Conservation (phyloP, 2,888 invertebrate species). For the Saturnia pavonia region DNA sequence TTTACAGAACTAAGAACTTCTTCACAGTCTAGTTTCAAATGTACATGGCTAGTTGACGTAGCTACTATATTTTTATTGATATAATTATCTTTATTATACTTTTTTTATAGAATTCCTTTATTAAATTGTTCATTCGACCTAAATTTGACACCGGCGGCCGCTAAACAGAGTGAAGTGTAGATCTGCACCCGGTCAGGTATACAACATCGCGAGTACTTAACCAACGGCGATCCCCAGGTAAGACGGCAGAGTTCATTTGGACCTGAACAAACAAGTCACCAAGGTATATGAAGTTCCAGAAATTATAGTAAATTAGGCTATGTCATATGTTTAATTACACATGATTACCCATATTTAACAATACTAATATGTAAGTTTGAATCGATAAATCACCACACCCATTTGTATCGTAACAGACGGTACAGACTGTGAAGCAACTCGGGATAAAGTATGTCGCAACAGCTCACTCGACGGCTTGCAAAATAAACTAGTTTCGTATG, state of each 20-base stretch:
- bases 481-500: constrained; percentile 22
- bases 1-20: not conserved
- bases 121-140: too few species aligned
- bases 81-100: not conserved
- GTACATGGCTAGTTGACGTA: not conserved
- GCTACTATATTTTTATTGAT: not conserved
- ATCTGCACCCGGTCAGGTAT: too few species aligned
- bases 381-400: not conserved
- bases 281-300: too few species aligned
- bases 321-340: too few species aligned
- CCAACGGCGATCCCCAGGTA: too few species aligned
- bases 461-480: constrained; percentile 18
- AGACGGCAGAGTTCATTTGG: too few species aligned
- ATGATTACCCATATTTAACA: too few species aligned
- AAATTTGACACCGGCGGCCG: too few species aligned
- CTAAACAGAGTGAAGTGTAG: too few species aligned
- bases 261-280: too few species aligned
- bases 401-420: constrained; percentile 11
- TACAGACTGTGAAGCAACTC: constrained; percentile 9
- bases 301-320: too few species aligned
- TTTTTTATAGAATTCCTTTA: not conserved
- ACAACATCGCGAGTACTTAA: too few species aligned
- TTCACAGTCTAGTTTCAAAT: constrained; percentile 1
- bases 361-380: not conserved
- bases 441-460: constrained; percentile 18